Evolutionary conservation across 1,140 invertebrate genomes (phyloP).

Genomic region (Drosophila persimilis): DNA sequence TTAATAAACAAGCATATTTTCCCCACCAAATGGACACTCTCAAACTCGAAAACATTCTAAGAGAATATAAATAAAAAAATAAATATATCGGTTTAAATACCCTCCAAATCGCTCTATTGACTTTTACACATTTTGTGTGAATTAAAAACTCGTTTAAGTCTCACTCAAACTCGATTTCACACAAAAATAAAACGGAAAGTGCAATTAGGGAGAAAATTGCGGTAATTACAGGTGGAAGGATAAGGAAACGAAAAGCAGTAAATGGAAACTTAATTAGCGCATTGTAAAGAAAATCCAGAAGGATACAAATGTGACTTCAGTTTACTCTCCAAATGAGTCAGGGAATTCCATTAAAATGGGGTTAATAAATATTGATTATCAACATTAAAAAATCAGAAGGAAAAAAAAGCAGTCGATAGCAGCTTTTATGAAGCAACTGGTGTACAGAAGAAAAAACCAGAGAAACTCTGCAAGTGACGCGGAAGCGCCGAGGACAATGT

Average conservation of each 20-base stretch:
- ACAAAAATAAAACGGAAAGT: conserved; percentile 18
- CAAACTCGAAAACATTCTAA: too few species aligned
- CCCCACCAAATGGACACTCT: too few species aligned
- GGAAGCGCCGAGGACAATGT: conserved; percentile 51
- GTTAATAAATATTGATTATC: background rate
- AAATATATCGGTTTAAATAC: too few species aligned
- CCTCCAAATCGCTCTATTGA: too few species aligned
- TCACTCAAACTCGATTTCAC: background rate
- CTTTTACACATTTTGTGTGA: background rate
- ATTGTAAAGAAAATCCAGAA: background rate
- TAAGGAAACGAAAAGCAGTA: conserved; percentile 6
- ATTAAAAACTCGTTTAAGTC: conserved; percentile 2
- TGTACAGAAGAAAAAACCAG: background rate
- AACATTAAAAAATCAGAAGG: conserved; percentile 52
- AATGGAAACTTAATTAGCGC: conserved; percentile 24
- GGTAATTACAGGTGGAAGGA: conserved; percentile 25
- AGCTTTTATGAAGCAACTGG: conserved; percentile 41
- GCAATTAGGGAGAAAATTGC: conserved; percentile 5
- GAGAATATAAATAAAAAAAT: too few species aligned
- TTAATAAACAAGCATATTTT: too few species aligned
- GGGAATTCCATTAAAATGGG: conserved; percentile 7
- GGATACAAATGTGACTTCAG: background rate
- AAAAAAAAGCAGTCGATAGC: conserved; percentile 44
- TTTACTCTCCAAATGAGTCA: background rate
- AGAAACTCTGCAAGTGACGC: conserved; percentile 31